Conservation (phyloP, 2,113 vertebrate species). For the Zeus faber region DNA sequence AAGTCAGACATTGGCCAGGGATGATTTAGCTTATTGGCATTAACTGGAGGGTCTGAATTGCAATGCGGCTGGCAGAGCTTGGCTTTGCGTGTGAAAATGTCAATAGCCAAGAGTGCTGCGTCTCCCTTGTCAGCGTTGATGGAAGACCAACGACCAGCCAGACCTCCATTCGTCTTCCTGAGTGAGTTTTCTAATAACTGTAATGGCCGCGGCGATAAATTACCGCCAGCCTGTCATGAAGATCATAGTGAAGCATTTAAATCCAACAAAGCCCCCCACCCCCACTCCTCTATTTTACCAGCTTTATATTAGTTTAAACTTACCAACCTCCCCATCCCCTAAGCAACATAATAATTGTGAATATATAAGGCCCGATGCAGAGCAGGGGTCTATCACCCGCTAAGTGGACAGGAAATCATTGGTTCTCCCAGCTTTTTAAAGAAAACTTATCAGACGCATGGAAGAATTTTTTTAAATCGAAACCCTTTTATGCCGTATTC, state of each 20-base stretch:
- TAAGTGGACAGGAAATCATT: conserved; percentile 46
- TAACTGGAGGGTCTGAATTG: conserved; percentile 51
- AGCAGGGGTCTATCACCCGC: conserved; percentile 41
- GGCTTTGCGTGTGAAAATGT: conserved; percentile 63
- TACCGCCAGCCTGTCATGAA: conserved; percentile 56
- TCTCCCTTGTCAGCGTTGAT: conserved; percentile 65
- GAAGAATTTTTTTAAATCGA: conserved; percentile 14
- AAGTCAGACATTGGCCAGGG: conserved; percentile 26
- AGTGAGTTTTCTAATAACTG: conserved; percentile 76
- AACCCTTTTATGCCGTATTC: conserved; percentile 19
- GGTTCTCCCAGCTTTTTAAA: conserved; percentile 19
- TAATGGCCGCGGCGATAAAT: conserved; percentile 74
- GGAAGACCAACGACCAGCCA: conserved; percentile 51
- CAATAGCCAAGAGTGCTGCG: conserved; percentile 59
- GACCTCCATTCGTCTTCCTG: conserved; percentile 69
- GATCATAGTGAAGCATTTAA: conserved; percentile 70
- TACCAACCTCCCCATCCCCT: conserved; percentile 33
- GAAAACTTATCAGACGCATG: conserved; percentile 39
- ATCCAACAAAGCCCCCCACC: conserved; percentile 57
- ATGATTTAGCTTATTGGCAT: conserved; percentile 58
- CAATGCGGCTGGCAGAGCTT: conserved; percentile 52
- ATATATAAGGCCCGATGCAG: conserved; percentile 40
- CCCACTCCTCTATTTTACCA: conserved; percentile 20
- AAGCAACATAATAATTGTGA: too few relatives aligned
- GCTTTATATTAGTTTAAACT: conserved; percentile 58